Evolutionary conservation across 2,797 vertebrate genomes (phyloP).

Genomic region (Carapus acus): DNA sequence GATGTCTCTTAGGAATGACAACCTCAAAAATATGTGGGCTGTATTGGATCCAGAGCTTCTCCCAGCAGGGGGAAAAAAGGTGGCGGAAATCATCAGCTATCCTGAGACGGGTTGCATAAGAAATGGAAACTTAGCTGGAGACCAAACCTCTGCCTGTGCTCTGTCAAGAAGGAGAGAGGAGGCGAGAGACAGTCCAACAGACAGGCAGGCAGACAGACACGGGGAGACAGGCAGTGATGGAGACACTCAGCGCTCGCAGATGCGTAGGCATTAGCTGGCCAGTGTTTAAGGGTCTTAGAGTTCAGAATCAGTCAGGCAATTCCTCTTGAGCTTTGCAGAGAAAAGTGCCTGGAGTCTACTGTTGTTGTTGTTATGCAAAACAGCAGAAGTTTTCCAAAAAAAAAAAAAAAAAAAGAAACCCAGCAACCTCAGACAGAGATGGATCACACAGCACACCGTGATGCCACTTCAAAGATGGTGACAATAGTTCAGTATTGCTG

Average conservation of each 20-base stretch:
- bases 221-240: slow-evolving; percentile 54
- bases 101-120: slow-evolving; percentile 68
- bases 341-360: slow-evolving; percentile 58
- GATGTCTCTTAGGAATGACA: slow-evolving; percentile 21
- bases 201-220: slow-evolving; percentile 25
- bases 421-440: slow-evolving; percentile 32
- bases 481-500: not conserved
- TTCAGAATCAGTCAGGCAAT: slow-evolving; percentile 62
- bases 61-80: slow-evolving; percentile 17
- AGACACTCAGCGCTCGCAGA: slow-evolving; percentile 47
- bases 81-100: slow-evolving; percentile 50
- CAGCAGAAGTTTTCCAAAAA: slow-evolving; percentile 35
- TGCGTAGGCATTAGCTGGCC: slow-evolving; percentile 46
- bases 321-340: slow-evolving; percentile 55
- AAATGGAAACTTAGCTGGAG: slow-evolving; percentile 71
- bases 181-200: slow-evolving; percentile 21
- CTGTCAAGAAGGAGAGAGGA: slow-evolving; percentile 55
- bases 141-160: slow-evolving; percentile 65
- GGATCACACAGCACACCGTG: slow-evolving; percentile 26
- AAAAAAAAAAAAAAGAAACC: slow-evolving; percentile 32
- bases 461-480: not conserved
- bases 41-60: slow-evolving; percentile 45
- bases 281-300: slow-evolving; percentile 70
- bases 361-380: slow-evolving; percentile 61
- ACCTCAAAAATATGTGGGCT: slow-evolving; percentile 49